Conservation (phyloP, 37 sponge, comb jelly and placozoan genomes). For the Bolinopsis microptera region DNA sequence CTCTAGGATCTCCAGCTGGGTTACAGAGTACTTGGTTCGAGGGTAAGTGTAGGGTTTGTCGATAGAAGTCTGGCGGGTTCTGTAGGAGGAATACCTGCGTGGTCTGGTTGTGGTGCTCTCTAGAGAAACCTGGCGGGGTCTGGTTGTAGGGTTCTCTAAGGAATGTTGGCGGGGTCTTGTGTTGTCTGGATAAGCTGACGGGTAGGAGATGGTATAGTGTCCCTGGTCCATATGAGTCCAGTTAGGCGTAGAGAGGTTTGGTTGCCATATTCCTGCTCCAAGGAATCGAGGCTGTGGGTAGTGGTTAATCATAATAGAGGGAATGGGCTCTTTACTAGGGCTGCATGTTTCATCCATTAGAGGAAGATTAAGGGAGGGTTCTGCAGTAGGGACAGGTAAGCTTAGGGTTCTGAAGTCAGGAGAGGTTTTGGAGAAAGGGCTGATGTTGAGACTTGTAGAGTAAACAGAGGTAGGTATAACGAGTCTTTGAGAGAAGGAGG, state of each 20-base stretch:
- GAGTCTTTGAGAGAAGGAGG: not conserved
- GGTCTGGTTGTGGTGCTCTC: too few relatives aligned
- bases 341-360: not conserved
- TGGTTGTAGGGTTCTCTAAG: not conserved
- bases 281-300: not conserved
- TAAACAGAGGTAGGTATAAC: not conserved
- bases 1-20: constrained; percentile 20
- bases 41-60: constrained; percentile 36
- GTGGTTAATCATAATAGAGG: not conserved
- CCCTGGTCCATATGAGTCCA: not conserved
- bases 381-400: not conserved
- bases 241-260: not conserved
- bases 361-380: not conserved
- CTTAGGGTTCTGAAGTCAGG: too few relatives aligned
- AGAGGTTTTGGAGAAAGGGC: not conserved
- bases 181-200: not conserved
- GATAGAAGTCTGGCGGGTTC: not conserved
- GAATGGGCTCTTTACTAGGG: not conserved
- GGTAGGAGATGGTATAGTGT: not conserved
- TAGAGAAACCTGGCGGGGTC: not conserved
- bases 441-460: not conserved
- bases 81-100: not conserved
- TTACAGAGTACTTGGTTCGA: constrained; percentile 28
- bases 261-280: not conserved
- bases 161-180: not conserved